Base-by-base conservation (phyloP, 2,797 vertebrate genomes). In the Sternarchorhynchus goeldii region DNA sequence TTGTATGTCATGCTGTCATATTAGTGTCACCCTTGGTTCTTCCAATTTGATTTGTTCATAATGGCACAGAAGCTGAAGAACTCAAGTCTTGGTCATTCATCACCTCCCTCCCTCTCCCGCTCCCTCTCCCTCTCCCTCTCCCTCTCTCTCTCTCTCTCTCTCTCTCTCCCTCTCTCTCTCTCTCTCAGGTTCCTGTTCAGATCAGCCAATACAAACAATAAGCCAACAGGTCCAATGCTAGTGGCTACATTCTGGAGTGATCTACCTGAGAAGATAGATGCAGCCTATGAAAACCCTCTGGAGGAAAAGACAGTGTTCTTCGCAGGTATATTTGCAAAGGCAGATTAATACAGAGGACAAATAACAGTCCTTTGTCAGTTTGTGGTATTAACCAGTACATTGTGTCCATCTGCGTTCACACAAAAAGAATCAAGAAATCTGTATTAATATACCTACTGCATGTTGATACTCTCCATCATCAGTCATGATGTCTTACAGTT, bases 291-390 rank as follows among this genome's bases (percentile, higher is more conserved):
- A 89, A 95, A 95, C 78, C 96, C 97, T 14, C 88, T 95, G 84
- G 96, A 97, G 0, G 96, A 99, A 86, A 99, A 96, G 82, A 92
- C 96, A 0, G 91, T 98, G 31, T 99, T 99, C 91, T 99, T 99
- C 73, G 87, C 97, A 95, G 98, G 98, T 99, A 87, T 18, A 59
- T 60, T 31, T 53, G 14, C 6, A 89, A 20, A 29, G 41, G 14
- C 18, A 20, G 2, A 36, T 41, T 0, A 7, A 16, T 4, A 21
- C 60, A 76, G 36, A 0, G 29, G 45, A 59, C 2, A 5, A 68
- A 45, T 66, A 39, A 66, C 45, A 50, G 12, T 29, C 10, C 20
- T 29, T 60, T 73, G 41, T 39, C 14, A 17, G 7, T 39, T 25
- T 3, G 36, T 72, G 36, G 32, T 50, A 21, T 25, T 7, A 39